phyloP scores from a whole-genome alignment of 2,888 invertebrate genomes.

The Acleris literana region DNA sequence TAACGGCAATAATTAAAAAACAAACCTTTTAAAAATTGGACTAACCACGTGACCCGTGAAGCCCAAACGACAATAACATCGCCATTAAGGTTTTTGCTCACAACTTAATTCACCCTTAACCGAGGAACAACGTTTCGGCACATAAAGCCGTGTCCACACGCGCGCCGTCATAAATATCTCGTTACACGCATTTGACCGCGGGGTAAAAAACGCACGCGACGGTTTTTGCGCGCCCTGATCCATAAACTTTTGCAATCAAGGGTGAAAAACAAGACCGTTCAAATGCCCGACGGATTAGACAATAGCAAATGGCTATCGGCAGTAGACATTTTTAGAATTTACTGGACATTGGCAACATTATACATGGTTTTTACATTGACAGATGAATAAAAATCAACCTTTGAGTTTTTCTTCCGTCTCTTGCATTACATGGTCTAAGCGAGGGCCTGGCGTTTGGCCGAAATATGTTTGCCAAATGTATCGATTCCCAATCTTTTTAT shows the following conservation, averaged over 20 bases:
- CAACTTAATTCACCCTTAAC: slow-evolving; percentile 28
- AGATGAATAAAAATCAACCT: too few relatives aligned
- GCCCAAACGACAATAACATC: slow-evolving; percentile 4
- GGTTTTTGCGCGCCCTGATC: slow-evolving; percentile 60
- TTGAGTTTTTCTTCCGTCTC: too few relatives aligned
- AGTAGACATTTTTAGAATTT: slow-evolving; percentile 7
- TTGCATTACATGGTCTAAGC: too few relatives aligned
- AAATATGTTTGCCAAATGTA: too few relatives aligned
- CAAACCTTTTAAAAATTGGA: too few relatives aligned
- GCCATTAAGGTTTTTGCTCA: slow-evolving; percentile 26
- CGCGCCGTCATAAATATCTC: slow-evolving; percentile 69
- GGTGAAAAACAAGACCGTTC: slow-evolving; percentile 59
- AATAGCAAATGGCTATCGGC: slow-evolving; percentile 4
- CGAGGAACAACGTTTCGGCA: slow-evolving; percentile 18
- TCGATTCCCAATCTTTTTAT: too few relatives aligned
- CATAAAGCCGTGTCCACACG: slow-evolving; percentile 57
- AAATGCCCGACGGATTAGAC: slow-evolving; percentile 23
- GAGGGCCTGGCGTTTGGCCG: too few relatives aligned
- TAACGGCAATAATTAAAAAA: too few relatives aligned
- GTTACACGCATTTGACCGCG: slow-evolving; percentile 59
- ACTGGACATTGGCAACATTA: not conserved
- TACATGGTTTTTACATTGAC: too few relatives aligned
- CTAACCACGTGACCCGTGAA: too few relatives aligned
- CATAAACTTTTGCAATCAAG: slow-evolving; percentile 72
- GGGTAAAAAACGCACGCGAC: slow-evolving; percentile 59